Evolutionary conservation across 2,888 invertebrate species (phyloP).

Genomic region (Stegana nigrithorax): DNA sequence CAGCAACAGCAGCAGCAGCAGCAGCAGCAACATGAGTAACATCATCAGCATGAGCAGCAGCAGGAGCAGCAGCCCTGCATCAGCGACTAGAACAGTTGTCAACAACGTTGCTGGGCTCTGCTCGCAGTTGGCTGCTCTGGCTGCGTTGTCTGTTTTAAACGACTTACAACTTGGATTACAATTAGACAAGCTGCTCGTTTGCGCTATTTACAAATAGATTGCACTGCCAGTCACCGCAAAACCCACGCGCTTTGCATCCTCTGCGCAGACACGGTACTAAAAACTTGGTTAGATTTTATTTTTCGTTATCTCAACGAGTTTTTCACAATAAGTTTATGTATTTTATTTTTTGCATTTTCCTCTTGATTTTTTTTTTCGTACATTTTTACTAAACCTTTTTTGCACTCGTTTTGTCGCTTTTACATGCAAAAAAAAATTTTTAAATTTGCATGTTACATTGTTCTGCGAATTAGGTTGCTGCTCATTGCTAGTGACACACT

Average conservation of each 20-base stretch:
- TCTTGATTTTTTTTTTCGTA: not conserved
- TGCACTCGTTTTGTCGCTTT: not conserved
- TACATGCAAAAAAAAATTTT: slow-evolving; percentile 15
- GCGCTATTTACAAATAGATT: slow-evolving; percentile 59
- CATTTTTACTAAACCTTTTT: not conserved
- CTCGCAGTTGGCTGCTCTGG: slow-evolving; percentile 7
- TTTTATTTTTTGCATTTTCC: not conserved
- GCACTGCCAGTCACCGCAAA: slow-evolving; percentile 33
- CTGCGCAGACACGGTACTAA: too few relatives aligned
- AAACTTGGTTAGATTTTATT: too few relatives aligned
- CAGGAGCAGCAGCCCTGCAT: too few relatives aligned
- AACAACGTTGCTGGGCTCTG: too few relatives aligned
- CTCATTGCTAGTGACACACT: slow-evolving; percentile 10
- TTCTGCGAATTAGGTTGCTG: not conserved
- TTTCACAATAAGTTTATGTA: not conserved
- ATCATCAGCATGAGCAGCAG: too few relatives aligned
- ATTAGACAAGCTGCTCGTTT: slow-evolving; percentile 66
- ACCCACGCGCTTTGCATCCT: not conserved
- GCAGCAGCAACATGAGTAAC: slow-evolving; percentile 9
- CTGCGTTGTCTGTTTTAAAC: slow-evolving; percentile 65
- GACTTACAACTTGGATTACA: slow-evolving; percentile 69
- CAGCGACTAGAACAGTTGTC: too few relatives aligned
- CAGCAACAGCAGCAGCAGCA: not conserved
- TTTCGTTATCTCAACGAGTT: slow-evolving; percentile 7
- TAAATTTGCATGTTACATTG: slow-evolving; percentile 54